These are phyloP conservation scores for Sebastes vulpes DNA, from an alignment of 2,797 vertebrate species.

Conservation along the genomic window DNA sequence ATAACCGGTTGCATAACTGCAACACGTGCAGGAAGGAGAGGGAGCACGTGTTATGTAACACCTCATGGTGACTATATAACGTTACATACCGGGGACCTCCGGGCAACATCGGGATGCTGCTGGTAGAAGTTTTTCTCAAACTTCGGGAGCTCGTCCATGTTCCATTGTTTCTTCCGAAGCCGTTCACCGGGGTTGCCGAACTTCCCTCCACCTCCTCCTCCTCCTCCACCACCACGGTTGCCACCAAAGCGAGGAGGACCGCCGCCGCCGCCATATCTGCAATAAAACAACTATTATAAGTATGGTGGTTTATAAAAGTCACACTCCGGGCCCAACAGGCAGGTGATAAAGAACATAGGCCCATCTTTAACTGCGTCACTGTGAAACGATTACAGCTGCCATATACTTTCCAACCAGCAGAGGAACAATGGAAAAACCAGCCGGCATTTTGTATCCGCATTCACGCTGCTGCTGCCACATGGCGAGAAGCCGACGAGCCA, in stretches of 20 bases:
- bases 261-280: conserved; percentile 89
- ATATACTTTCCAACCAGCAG: conserved; percentile 75
- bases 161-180: conserved; percentile 98
- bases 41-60: conserved; percentile 46
- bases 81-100: conserved; percentile 87
- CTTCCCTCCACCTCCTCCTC: conserved; percentile 86
- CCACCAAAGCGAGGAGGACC: conserved; percentile 96
- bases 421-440: conserved; percentile 81
- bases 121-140: conserved; percentile 99
- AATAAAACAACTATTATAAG: background rate
- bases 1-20: conserved; percentile 18
- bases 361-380: conserved; percentile 55
- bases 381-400: conserved; percentile 43
- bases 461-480: conserved; percentile 72
- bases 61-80: fast-evolving
- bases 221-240: conserved; percentile 74
- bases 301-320: background rate
- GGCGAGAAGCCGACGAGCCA: conserved; percentile 64
- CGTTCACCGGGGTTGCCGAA: conserved; percentile 97
- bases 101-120: conserved; percentile 90
- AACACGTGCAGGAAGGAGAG: conserved; percentile 36
- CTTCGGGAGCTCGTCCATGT: conserved; percentile 96
- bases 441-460: conserved; percentile 86
- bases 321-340: background rate
- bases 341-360: fast-evolving